These are phyloP conservation scores for Gonatopus flavifemur DNA, from an alignment of 1,140 invertebrate genomes.

Conservation along the genomic window DNA sequence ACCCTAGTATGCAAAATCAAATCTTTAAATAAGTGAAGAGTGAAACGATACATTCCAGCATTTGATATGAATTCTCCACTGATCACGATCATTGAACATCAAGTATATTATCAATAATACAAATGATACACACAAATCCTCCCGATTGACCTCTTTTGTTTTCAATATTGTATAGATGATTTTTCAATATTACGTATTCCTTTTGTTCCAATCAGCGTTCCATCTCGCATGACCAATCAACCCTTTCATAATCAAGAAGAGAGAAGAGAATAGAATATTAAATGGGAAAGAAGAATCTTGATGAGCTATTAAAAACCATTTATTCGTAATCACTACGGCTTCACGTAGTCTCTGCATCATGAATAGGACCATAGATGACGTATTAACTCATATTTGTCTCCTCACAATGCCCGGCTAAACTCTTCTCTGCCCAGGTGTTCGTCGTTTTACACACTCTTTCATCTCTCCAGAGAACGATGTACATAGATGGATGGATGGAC, in stretches of 20 bases:
- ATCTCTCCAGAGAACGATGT: constrained; percentile 31
- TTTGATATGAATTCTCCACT: too few species aligned
- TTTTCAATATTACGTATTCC: too few species aligned
- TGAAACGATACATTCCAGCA: too few species aligned
- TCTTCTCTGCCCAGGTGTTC: constrained; percentile 45
- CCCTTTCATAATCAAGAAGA: not conserved
- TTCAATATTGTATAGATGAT: too few species aligned
- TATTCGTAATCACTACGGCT: constrained; percentile 53
- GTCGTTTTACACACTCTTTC: constrained; percentile 47
- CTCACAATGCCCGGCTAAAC: constrained; percentile 48
- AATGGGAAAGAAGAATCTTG: constrained; percentile 2
- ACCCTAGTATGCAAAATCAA: too few species aligned
- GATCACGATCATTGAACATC: too few species aligned
- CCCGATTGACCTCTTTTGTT: too few species aligned
- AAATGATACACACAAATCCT: too few species aligned
- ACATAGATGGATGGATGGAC: constrained; percentile 22
- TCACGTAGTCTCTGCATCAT: constrained; percentile 36
- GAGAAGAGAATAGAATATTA: not conserved
- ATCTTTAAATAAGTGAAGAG: too few species aligned
- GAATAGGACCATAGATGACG: constrained; percentile 50
- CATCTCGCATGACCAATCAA: too few species aligned
- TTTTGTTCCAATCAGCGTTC: too few species aligned
- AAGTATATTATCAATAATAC: too few species aligned
- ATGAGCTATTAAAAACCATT: constrained; percentile 54
- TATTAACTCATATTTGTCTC: constrained; percentile 58